Evolutionary conservation across 2,113 vertebrate species (phyloP), one percentile per base, ranked within the genome.

Genomic region (Dasyornis broadbenti): DNA sequence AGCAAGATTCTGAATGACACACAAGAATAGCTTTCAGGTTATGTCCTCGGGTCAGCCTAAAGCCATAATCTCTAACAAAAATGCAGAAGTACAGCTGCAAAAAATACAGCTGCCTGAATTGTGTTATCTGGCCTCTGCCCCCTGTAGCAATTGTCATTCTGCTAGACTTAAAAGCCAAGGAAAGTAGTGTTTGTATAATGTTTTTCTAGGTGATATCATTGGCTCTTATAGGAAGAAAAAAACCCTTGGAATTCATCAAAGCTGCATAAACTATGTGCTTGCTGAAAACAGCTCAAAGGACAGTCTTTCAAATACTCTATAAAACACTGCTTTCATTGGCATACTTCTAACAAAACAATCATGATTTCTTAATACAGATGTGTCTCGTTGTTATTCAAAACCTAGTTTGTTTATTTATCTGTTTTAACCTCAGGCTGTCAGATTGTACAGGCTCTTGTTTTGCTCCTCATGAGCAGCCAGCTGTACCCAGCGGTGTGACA

Each of bases 261-360:
- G 56, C 47, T 66, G 22, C 40, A 50, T 77, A 88, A 94, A 64
- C 39, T 70, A 10, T 33, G 44, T 80, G 35, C 44, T 88, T 83
- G 54, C 44, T 83, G 37, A 17, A 73, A 70, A 28, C 17, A 70
- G 49, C 79, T 66, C 63, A 45, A 85, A 86, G 68, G 54, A 47
- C 70, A 86, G 39, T 63, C 45, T 89, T 80, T 72, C 68, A 71
- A 60, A 75, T 63, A 17, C 11, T 52, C 24, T 60, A 6, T 44
- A 69, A 86, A 95, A 77, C 31, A 40, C 11, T 94, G 94, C 66
- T 96, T 95, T 90, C 2, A 1, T 85, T 95, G 79, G 75, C 82
- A 75, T 18, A 33, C 27, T 82, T 91, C 19, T 47, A 89, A 59
- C 59, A 81, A 80, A 95, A 78, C 45, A 86, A 10, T 59, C 24